Base-by-base conservation (phyloP, 2,113 vertebrate species). In the Mirounga angustirostris region DNA sequence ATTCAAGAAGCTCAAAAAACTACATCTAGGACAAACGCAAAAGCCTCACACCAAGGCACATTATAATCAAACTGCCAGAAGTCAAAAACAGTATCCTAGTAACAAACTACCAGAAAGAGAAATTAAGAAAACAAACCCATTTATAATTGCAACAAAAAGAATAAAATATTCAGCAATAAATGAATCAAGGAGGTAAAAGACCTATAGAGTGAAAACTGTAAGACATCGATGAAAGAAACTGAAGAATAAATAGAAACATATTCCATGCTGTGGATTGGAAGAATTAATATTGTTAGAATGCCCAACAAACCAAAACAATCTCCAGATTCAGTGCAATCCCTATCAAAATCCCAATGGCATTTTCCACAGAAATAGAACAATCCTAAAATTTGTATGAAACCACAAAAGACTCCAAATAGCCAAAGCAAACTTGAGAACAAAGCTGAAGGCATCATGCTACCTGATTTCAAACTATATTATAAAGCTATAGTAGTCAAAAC, bases 71-170 rank as follows among this genome's bases (percentile, higher is more conserved):
- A 73, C 15, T 56, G 67, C 54, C n/a, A 73, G 33, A 26, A 40
- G 50, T 56, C 50, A 58, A 43, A 73, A n/a, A 88, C 24, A 30
- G 16, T 19, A 40, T 16, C 40, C 3, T 40, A 30, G 14, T 30
- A 56, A 88, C 83, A 86, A 67, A 67, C 19, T 86, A 88, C 65
- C 19, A n/a, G 83, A 88, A 40, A 88, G 67, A 73, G 52, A 88
- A 88, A 40, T 67, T 58, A 58, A 56, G 43, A 63, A 50, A 65
- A 67, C 52, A 58, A 58, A 67, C 19, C 7, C 7, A 86, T 28
- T 88, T 73, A 28, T 16, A 71, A 69, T 3, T 86, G 12, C 19
- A 86, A 24, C 46, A 52, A 69, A 69, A 86, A 69, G 46, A 86
- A 52, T 33, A 85, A 65, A 67, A 86, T 14, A 85, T 7, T 33